Evolutionary conservation across 1,140 invertebrate species (phyloP), one percentile per base, ranked within the genome.

Genomic region (Drosophila tsacasi): DNA sequence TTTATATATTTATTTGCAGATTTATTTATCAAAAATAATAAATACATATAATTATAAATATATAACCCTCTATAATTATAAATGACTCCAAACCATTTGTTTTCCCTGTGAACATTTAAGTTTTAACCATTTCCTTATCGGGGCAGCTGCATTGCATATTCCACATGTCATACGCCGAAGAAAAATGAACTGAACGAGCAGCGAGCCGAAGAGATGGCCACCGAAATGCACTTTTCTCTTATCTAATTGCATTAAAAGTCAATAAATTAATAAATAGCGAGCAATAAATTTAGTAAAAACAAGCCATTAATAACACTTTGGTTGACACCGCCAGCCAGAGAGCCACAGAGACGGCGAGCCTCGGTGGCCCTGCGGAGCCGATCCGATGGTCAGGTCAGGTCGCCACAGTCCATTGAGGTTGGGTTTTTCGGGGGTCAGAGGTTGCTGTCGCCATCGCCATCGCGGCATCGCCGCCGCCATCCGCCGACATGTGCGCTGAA

Each of bases 251-350:
- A 79, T 84, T 90, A 84, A 84, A 90, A 85, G 85, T 81, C 85
- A 79, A 89, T 89, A 89, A 89, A 89, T 89, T 89, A 89, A 90
- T 81, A 89, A 89, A 89, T 84, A 89, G 79, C 78, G 81, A 89
- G 85, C 85, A 90, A 89, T 89, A 89, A 89, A 89, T 89, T 89
- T 90, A 89, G 85, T 89, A 90, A 89, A 89, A 89, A 89, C 84
- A 89, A 89, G 84, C 85, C 85, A 89, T 89, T 89, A 89, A 89
- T 89, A 89, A 89, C 84, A 89, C 81, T 90, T 89, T 90, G 81
- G 84, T 90, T 89, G 84, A 87, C 84, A 69, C 74, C 59, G 57
- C 79, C 64, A 75, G 44, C 44, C 57, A 83, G 19, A 35, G 30
- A 21, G 30, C 50, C 50, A 35, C 3, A 35, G 52, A 37, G 49